Evolutionary conservation across 2,797 vertebrate species (phyloP).

Genomic region (Onychomys arenicola): DNA sequence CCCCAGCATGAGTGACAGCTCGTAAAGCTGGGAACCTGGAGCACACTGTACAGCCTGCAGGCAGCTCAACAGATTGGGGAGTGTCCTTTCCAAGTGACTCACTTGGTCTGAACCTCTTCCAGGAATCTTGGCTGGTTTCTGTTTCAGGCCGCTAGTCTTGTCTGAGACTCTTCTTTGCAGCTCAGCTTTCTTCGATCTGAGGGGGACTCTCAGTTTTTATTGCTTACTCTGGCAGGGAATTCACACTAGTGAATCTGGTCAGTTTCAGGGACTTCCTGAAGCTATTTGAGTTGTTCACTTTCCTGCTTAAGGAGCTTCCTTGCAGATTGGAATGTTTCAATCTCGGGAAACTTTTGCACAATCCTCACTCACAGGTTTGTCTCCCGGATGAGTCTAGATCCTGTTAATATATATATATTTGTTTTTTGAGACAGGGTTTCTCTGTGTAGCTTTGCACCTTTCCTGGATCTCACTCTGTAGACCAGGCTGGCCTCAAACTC

Average conservation of each 20-base stretch:
- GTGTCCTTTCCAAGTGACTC: background rate
- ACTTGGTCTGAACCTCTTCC: too few relatives aligned
- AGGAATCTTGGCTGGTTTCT: background rate
- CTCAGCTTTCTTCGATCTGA: background rate
- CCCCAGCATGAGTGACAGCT: background rate
- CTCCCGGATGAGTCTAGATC: background rate
- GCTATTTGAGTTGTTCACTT: background rate
- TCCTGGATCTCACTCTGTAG: too few relatives aligned
- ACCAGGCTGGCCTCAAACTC: too few relatives aligned
- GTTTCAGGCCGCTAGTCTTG: background rate
- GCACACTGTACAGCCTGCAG: background rate
- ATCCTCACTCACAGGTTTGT: background rate
- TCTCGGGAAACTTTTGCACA: background rate
- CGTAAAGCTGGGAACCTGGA: background rate
- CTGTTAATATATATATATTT: too few relatives aligned
- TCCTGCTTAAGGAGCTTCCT: background rate
- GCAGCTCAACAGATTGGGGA: background rate
- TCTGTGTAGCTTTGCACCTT: too few relatives aligned
- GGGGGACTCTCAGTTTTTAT: background rate
- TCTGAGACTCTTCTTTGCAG: background rate
- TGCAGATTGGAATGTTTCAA: background rate
- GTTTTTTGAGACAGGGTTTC: too few relatives aligned
- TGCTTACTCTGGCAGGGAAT: too few relatives aligned
- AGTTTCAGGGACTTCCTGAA: background rate
- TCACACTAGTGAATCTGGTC: background rate